These are phyloP conservation scores for Busseola fusca DNA, from an alignment of 2,888 invertebrate genomes.

Conservation along the genomic window DNA sequence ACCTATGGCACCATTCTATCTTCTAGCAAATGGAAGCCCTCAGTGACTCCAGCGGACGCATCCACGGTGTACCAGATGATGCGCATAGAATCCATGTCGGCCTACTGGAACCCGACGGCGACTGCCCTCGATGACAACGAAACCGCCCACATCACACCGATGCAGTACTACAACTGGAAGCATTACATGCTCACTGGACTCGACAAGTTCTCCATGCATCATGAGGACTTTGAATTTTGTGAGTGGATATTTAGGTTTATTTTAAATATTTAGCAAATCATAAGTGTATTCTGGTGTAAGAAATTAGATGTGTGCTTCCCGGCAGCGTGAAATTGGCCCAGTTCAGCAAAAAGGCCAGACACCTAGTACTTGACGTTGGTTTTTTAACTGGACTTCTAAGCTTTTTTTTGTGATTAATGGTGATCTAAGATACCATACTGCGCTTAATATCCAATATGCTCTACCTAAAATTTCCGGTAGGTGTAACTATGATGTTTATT, in stretches of 20 bases:
- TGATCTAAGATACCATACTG: too few relatives aligned
- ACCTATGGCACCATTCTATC: neutral
- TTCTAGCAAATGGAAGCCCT: conserved; percentile 93
- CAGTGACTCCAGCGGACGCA: conserved; percentile 89
- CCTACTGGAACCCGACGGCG: conserved; percentile 92
- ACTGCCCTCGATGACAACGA: conserved; percentile 87
- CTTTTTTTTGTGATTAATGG: too few relatives aligned
- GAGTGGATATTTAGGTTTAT: conserved; percentile 74
- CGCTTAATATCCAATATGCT: too few relatives aligned
- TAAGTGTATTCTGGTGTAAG: neutral
- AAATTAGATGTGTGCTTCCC: neutral
- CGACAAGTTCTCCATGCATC: conserved; percentile 93
- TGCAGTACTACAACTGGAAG: conserved; percentile 92
- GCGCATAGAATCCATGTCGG: conserved; percentile 92
- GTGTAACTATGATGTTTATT: too few relatives aligned
- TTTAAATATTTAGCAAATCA: neutral
- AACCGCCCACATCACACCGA: conserved; percentile 86
- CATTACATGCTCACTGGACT: conserved; percentile 93
- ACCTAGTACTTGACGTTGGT: neutral
- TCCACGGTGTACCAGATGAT: conserved; percentile 92
- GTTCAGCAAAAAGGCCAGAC: neutral
- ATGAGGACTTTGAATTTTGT: conserved; percentile 94
- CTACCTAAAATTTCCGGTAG: too few relatives aligned
- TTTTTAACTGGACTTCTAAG: neutral
- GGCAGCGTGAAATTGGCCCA: neutral